Evolutionary conservation across 2,888 invertebrate species (phyloP), one percentile per base, ranked within the genome.

Genomic region (Drosophila barbarae): DNA sequence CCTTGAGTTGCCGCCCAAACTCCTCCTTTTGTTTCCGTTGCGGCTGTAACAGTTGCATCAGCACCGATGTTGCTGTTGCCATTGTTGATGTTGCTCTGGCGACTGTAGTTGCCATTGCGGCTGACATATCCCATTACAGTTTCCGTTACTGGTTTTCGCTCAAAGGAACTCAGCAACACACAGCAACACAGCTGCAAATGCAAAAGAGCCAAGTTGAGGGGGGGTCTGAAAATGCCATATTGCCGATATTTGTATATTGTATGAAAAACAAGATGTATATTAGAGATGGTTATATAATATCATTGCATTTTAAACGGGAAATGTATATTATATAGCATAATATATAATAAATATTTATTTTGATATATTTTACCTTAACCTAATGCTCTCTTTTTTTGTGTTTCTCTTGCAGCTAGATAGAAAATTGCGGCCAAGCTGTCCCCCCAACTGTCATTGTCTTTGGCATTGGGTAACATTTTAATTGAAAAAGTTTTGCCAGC

Each of bases 401-500:
- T 66, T 32, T 41, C 34, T 12, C 32, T 46, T 51, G 23, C 67
- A 66, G 68, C 12, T 39, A 28, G 63, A 58, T 39, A 21, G 63
- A 58, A 60, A 57, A 56, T 21, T 58, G 57, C 28, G 58, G 38
- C 50, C 49, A 66, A 58, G 55, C 59, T 39, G 54, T 54, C 34
- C 23, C 46, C 41, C 30, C 58, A 70, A 55, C 64, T 76, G 71
- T 61, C 64, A 76, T 71, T 74, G 74, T 74, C 71, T 69, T 55
- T 72, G 66, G 69, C 67, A 67, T 60, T 74, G 66, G 77, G 69
- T 60, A 72, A 68, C 73, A 76, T 76, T 80, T 79, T 82, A 84
- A 87, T 86, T 87, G 84, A 79, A 84, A 86, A 85, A 77, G 50
- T 77, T 80, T 71, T 71, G 38, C 49, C 59, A 50, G 35, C 60